Evolutionary conservation across 2,113 vertebrate genomes (phyloP), one percentile per base, ranked within the genome.

Genomic region (Ptilorrhoa leucosticta): DNA sequence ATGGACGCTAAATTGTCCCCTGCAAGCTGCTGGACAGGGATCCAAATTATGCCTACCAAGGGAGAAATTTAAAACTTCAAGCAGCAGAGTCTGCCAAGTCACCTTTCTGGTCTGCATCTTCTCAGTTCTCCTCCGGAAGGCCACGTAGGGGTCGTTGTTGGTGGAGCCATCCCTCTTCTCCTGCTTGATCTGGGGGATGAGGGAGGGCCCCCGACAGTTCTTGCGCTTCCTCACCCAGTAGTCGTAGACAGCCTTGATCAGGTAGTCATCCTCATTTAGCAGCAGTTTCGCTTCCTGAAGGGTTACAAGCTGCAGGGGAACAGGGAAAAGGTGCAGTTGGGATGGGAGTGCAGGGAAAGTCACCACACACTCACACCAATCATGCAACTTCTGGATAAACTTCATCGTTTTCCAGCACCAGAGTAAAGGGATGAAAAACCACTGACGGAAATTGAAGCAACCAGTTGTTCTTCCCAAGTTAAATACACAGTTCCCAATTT

Each of bases 81-180:
- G 47, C 63, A 65, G 37, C 7, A 4, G 13, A 30, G 15, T 2
- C 1, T 60, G 44, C 31, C 27, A 35, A 22, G 73, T 97, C 96
- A 99, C 99, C 99, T 99, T 99, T 96, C 99, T 98, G 18, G 99
- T 99, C 97, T 99, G 99, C 99, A 99, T 99, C 97, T 99, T 99
- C 97, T 99, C 99, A 5, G 99, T 99, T 89, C 99, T 98, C 73
- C 99, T 98, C 30, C 99, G 97, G 98, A 99, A 99, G 94, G 99
- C 99, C 97, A 99, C 99, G 9, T 99, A 99, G 40, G 99, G 98
- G 73, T 99, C 99, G 3, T 98, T 99, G 97, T 99, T 99, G 89
- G 98, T 99, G 87, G 99, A 99, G n/a, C 99, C 99, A n/a, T 99
- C 99, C 83, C 99, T 98, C 96, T 98, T 99, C 80, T 99, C 99